Conservation (phyloP, 2,888 invertebrate genomes). For the Cyaniris semiargus region DNA sequence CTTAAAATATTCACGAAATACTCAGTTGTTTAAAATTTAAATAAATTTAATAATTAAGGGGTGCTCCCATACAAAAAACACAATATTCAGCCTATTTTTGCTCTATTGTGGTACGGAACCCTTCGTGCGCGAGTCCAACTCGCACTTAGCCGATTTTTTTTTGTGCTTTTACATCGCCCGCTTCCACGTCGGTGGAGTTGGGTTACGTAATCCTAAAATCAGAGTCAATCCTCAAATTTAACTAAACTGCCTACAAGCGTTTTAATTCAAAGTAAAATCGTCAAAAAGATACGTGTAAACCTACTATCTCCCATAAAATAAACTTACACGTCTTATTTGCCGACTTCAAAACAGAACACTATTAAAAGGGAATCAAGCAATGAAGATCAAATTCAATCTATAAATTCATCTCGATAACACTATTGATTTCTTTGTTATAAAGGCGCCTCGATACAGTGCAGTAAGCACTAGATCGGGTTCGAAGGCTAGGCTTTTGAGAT, state of each 20-base stretch:
- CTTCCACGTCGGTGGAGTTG: not conserved
- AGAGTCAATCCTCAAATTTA: not conserved
- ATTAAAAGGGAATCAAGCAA: conserved; percentile 5
- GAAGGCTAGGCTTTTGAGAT: conserved; percentile 61
- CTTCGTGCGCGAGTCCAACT: too few species aligned
- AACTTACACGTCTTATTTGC: not conserved
- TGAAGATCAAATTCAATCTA: conserved; percentile 23
- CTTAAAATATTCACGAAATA: too few species aligned
- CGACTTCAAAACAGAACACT: not conserved
- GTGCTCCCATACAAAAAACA: too few species aligned
- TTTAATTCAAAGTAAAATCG: not conserved
- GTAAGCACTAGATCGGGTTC: conserved; percentile 51
- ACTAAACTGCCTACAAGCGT: not conserved
- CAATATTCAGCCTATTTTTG: too few species aligned
- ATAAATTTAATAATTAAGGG: too few species aligned
- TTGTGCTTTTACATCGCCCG: conserved; percentile 21
- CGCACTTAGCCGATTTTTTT: too few species aligned
- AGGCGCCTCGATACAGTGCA: conserved; percentile 41
- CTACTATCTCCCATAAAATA: not conserved
- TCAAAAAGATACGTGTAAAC: not conserved
- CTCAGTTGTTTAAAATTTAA: too few species aligned
- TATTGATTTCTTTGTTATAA: conserved; percentile 41
- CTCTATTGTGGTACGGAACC: too few species aligned
- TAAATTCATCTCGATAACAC: conserved; percentile 38
- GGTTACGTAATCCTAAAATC: not conserved